Percentiles rank a stretch among this genome's conserved stretches.
Evolutionary conservation across 2,797 vertebrate species (phyloP).

Genomic region (Pteronotus mesoamericanus): DNA sequence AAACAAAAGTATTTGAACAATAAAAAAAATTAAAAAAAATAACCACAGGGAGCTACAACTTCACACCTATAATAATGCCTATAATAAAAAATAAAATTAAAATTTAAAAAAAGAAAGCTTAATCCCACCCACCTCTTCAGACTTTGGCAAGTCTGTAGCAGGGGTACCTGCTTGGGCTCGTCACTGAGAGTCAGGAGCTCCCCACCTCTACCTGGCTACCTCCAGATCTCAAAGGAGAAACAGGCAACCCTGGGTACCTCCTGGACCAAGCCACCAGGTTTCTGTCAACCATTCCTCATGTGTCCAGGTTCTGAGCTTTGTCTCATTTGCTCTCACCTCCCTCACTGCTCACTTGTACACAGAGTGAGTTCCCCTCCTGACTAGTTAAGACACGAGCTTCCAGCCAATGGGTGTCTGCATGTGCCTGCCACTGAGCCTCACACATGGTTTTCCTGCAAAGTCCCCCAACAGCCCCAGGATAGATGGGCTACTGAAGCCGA

Average conservation of each 20-base stretch:
- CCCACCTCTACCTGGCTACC: fast-evolving
- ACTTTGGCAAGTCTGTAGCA: background rate
- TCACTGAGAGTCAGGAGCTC: background rate
- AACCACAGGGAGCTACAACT: no score
- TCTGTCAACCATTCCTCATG: background rate
- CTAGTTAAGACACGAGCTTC: background rate
- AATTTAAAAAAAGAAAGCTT: no score
- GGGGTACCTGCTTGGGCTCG: background rate
- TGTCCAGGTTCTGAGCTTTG: background rate
- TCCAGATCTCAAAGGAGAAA: background rate
- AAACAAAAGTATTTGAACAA: no score
- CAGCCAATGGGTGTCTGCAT: fast-evolving
- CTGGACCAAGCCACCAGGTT: background rate
- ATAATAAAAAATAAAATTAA: no score
- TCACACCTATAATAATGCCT: no score
- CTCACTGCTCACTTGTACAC: background rate
- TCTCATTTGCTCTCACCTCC: background rate
- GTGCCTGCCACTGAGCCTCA: fast-evolving
- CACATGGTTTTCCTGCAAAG: fast-evolving
- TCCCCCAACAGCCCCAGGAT: background rate
- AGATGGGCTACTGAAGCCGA: fast-evolving
- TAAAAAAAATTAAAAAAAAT: no score
- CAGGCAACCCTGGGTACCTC: fast-evolving
- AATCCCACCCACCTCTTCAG: background rate
- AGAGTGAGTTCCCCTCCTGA: background rate